Percentiles rank a stretch among this genome's conserved stretches.
Conservation (phyloP, 2,113 vertebrate genomes). For the Chrysochloris asiatica region DNA sequence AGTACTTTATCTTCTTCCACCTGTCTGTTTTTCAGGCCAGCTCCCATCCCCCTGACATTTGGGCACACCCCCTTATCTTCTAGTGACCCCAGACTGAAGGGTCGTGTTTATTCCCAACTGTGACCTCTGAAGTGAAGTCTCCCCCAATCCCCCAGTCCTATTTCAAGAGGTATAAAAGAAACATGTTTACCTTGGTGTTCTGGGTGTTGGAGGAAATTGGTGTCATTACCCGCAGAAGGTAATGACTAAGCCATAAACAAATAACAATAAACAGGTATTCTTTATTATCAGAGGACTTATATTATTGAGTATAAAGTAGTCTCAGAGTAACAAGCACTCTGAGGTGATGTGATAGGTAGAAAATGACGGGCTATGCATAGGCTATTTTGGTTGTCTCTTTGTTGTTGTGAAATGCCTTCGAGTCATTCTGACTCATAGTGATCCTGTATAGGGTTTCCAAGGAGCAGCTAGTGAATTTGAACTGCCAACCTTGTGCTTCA, state of each 20-base stretch:
- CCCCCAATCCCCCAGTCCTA: neutral
- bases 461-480: too few relatives aligned
- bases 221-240: neutral
- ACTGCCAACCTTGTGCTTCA: too few relatives aligned
- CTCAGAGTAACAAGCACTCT: neutral
- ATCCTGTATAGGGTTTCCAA: too few relatives aligned
- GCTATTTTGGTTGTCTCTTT: neutral
- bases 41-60: neutral
- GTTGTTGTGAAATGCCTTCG: too few relatives aligned
- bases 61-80: neutral
- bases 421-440: too few relatives aligned
- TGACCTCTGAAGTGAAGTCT: neutral
- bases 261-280: neutral
- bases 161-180: neutral
- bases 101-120: neutral
- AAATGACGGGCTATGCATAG: neutral
- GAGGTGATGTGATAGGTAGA: neutral
- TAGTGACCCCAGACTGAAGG: neutral
- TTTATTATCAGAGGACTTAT: too few relatives aligned
- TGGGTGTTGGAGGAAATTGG: neutral
- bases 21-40: neutral
- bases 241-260: neutral
- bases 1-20: neutral
- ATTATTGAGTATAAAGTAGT: neutral
- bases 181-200: neutral